A percentile compares a stretch with the other conserved stretches of the same genome.
phyloP scores from a whole-genome alignment of 2,113 vertebrate species.

The Mandrillus leucophaeus region DNA sequence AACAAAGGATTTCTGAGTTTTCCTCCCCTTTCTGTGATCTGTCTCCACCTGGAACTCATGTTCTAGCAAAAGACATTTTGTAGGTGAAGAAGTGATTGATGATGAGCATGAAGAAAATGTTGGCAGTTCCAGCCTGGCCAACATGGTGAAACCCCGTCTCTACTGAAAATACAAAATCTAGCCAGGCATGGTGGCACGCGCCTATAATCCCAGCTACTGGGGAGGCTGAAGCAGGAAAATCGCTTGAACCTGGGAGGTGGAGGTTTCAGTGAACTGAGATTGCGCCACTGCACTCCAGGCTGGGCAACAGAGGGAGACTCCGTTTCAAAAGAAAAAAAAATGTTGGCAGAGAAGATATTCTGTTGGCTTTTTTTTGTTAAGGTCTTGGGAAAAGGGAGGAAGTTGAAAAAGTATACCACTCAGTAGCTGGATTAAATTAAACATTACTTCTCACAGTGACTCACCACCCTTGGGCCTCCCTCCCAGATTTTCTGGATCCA shows the following conservation, averaged over 20 bases:
- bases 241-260: too few species aligned
- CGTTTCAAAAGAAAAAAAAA: too few species aligned
- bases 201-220: too few species aligned
- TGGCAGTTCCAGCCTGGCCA: background rate
- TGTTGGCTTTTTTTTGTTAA: background rate
- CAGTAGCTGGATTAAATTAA: background rate
- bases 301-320: too few species aligned
- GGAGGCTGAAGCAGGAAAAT: too few species aligned
- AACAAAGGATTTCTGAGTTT: background rate
- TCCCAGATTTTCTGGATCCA: background rate
- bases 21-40: too few species aligned
- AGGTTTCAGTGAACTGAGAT: too few species aligned
- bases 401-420: background rate
- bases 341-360: background rate
- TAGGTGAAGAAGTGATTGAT: background rate
- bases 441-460: background rate
- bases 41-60: background rate
- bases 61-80: background rate
- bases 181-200: fast-evolving
- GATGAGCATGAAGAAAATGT: background rate
- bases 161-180: too few species aligned
- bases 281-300: too few species aligned
- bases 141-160: too few species aligned
- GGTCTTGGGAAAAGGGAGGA: background rate
- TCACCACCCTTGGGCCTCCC: fast-evolving